Base-by-base conservation (phyloP, 2,113 vertebrate species). In the Rhombomys opimus region DNA sequence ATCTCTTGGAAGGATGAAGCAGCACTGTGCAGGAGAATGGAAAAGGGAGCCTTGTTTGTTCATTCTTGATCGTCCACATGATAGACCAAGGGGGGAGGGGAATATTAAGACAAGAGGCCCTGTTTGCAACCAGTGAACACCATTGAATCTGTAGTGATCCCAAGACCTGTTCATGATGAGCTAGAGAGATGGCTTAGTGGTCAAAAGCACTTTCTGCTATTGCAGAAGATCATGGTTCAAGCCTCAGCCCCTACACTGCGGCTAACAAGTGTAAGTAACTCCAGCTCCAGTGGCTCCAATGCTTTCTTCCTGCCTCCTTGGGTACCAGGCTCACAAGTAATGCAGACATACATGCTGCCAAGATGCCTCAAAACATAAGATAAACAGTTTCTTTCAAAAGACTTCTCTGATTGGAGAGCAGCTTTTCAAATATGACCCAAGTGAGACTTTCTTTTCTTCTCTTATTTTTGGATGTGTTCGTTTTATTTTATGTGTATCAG, bases 371-470 rank as follows among this genome's bases (percentile, higher is more conserved):
- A 41, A 13, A 41, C 14, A 41, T 41, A 63, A 63, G 25, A 84
- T 61, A 27, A 84, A 27, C 35, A 41, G 23, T 46, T 76, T 50
- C 35, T 57, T 81, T 57, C 22, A 11, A 81, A 81, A 57, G 18
- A 57, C 22, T 81, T 81, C 23, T 61, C 57, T 63, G 23, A 84
- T 38, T 76, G 75, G 30, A 75, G 18, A 92, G 50, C 54, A 87
- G 41, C 65, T 95, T 95, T 65, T 72, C 30, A 97, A 89, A 88
- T 94, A 93, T 7, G n/a, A 95, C n/a, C 35, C 35, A 76, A 86
- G 30, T 81, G 5, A 93, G 54, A 17, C 70, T 80, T 95, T 95
- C 76, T 3, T 46, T 46, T 46, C 46, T 46, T 5, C 46, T 46
- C 46, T 46, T 46, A 46, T 46, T 46, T 46, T 46, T 46, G 5